Percentiles rank a stretch among this genome's conserved stretches.
Evolutionary conservation across 2,113 vertebrate species (phyloP).

Genomic region (Lycocorax pyrrhopterus): DNA sequence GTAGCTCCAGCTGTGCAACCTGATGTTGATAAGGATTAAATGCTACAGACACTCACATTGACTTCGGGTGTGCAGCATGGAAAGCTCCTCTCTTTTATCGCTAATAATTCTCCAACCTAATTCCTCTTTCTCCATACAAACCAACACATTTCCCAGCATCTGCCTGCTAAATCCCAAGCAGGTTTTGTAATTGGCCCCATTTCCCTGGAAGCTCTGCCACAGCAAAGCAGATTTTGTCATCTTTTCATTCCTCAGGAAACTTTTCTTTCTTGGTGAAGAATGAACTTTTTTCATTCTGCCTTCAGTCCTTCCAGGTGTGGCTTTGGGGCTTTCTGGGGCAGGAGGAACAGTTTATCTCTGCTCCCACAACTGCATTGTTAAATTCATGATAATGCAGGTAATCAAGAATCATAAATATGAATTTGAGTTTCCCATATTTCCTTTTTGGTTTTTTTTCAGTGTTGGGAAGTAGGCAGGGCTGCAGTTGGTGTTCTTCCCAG

Average conservation of each 20-base stretch:
- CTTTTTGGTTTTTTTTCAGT: not conserved
- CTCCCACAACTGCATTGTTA: not conserved
- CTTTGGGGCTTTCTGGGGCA: not conserved
- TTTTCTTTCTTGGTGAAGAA: not conserved
- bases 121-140: not conserved
- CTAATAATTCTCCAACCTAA: not conserved
- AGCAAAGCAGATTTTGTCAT: constrained; percentile 19
- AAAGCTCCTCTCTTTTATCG: not conserved
- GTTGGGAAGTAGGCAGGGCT: not conserved
- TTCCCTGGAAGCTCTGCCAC: not conserved
- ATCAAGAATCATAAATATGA: not conserved
- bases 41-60: not conserved
- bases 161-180: constrained; percentile 9
- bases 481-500: not conserved
- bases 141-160: not conserved
- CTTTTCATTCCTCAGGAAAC: not conserved
- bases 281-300: not conserved
- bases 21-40: not conserved
- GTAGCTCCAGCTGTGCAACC: not conserved
- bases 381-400: not conserved
- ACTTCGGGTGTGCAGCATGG: not conserved
- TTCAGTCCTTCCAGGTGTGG: not conserved
- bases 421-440: not conserved
- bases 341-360: not conserved
- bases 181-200: constrained; percentile 24